Evolutionary conservation across 2,113 vertebrate genomes (phyloP).

Genomic region (Salvelinus sp.): DNA sequence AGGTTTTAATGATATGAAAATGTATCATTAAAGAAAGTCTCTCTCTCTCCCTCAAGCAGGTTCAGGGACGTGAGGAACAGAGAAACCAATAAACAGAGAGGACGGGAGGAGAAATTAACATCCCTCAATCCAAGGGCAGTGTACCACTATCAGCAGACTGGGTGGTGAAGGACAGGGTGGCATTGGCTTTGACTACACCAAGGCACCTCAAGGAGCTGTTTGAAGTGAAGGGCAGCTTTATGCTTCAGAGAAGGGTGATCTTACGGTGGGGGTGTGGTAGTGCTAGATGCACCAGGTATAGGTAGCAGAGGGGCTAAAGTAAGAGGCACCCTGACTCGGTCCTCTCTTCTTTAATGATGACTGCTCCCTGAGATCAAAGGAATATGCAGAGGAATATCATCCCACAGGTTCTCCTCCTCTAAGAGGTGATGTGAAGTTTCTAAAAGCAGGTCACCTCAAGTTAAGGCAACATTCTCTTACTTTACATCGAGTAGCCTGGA

Average conservation of each 20-base stretch:
- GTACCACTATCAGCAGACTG: conserved; percentile 30
- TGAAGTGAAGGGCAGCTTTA: conserved; percentile 36
- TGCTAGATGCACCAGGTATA: conserved; percentile 16
- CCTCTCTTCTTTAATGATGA: conserved; percentile 51
- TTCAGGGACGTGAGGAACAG: conserved; percentile 64
- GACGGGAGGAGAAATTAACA: conserved; percentile 18
- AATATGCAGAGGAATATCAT: conserved; percentile 54
- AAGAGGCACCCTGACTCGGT: neutral
- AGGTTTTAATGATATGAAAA: no score
- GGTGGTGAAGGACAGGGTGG: conserved; percentile 52
- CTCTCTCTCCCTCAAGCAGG: conserved; percentile 27
- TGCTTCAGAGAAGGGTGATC: neutral
- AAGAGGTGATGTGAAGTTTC: conserved; percentile 38
- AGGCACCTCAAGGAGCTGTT: conserved; percentile 25
- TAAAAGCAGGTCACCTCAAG: conserved; percentile 54
- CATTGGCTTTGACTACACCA: conserved; percentile 31
- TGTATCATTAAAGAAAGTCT: no score
- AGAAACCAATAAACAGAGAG: conserved; percentile 63
- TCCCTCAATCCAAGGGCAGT: conserved; percentile 47
- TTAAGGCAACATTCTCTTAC: conserved; percentile 13
- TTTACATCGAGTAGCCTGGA: conserved; percentile 31
- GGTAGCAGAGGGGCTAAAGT: neutral
- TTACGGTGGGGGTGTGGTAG: no score
- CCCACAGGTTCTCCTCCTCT: conserved; percentile 29
- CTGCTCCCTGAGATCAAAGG: conserved; percentile 57